phyloP scores from a whole-genome alignment of 2,797 vertebrate genomes.

The Agapornis canus region DNA sequence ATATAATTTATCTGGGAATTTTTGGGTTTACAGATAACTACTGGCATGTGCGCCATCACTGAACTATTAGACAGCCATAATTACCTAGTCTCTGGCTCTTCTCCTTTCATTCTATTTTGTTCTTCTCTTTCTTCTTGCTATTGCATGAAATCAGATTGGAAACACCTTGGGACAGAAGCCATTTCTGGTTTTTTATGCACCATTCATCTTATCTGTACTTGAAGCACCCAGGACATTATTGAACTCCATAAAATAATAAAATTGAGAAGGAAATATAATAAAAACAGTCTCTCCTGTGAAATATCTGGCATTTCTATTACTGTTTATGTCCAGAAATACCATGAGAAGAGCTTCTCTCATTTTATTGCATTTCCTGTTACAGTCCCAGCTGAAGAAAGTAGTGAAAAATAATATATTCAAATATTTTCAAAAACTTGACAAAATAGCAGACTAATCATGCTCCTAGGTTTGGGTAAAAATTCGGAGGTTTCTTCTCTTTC shows the following conservation, averaged over 20 bases:
- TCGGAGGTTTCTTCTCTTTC: background rate
- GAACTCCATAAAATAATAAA: background rate
- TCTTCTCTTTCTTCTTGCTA: background rate
- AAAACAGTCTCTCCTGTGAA: background rate
- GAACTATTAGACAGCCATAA: background rate
- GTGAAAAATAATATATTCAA: background rate
- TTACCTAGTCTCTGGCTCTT: background rate
- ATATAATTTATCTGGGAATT: background rate
- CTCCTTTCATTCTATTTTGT: background rate
- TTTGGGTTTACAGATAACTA: background rate
- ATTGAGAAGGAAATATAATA: background rate
- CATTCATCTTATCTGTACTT: background rate
- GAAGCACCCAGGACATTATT: background rate
- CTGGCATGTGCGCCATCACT: background rate
- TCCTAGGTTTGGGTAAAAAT: background rate
- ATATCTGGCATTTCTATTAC: background rate
- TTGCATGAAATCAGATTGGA: background rate
- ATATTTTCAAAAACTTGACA: background rate
- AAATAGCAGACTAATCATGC: background rate
- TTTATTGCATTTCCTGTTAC: background rate
- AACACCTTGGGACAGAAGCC: background rate
- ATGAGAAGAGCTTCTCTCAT: background rate
- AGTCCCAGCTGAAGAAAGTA: background rate
- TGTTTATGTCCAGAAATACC: background rate
- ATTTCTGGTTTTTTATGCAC: background rate